phyloP scores from a whole-genome alignment of 2,888 invertebrate genomes.

The Drosophila kanekoi region DNA sequence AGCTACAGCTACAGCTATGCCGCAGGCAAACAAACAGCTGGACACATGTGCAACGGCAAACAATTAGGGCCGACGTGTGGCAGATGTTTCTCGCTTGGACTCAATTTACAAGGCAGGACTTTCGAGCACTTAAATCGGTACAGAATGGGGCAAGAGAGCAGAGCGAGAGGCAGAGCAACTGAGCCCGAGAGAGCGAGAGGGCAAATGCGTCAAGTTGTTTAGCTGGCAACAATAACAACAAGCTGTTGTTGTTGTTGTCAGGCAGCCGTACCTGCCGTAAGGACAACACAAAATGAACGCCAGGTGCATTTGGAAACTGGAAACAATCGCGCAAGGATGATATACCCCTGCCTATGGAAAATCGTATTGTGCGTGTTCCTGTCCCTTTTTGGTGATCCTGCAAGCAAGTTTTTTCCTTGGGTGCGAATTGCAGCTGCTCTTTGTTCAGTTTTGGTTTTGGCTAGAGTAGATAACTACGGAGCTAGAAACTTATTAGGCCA shows the following conservation, averaged over 20 bases:
- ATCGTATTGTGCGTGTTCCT: conserved; percentile 57
- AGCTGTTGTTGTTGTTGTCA: conserved; percentile 29
- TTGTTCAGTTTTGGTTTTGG: conserved; percentile 19
- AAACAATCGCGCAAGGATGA: conserved; percentile 34
- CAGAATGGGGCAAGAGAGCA: conserved; percentile 3
- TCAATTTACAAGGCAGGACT: conserved; percentile 61
- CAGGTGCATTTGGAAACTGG: conserved; percentile 65
- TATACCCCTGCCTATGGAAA: conserved; percentile 46
- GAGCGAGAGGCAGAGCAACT: conserved; percentile 11
- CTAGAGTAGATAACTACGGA: conserved; percentile 15
- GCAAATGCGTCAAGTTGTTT: conserved; percentile 41
- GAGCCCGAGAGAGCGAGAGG: conserved; percentile 16
- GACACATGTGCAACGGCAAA: conserved; percentile 71
- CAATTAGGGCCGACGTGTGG: conserved; percentile 74
- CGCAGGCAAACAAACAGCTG: conserved; percentile 47
- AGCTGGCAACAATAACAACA: conserved; percentile 62
- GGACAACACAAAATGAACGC: conserved; percentile 51
- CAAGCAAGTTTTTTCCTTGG: conserved; percentile 55
- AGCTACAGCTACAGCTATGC: conserved; percentile 29
- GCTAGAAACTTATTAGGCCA: conserved; percentile 48
- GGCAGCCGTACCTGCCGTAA: conserved; percentile 63
- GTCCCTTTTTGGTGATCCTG: conserved; percentile 51
- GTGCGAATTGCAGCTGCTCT: conserved; percentile 72
- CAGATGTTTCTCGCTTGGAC: conserved; percentile 70
- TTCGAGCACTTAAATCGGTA: conserved; percentile 57